These are phyloP conservation scores for Coccyzus lansbergi DNA, from an alignment of 2,797 vertebrate genomes.

Conservation along the genomic window DNA sequence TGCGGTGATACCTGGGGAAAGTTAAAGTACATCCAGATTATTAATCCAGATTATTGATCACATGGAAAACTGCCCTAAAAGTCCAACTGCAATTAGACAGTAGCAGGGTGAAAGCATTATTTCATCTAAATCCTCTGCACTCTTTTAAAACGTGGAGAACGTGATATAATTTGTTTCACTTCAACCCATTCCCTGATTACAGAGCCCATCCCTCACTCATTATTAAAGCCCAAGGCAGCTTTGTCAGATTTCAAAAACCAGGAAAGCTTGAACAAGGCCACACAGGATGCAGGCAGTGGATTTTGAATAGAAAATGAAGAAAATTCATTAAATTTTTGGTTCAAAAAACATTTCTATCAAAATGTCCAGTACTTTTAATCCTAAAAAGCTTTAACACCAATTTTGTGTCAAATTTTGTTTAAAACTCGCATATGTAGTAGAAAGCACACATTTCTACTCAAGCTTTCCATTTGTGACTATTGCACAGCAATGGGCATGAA, in stretches of 20 bases:
- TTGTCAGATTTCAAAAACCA: neutral
- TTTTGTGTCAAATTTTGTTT: neutral
- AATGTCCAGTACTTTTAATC: neutral
- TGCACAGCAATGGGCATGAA: neutral
- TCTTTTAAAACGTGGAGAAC: neutral
- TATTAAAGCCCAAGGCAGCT: neutral
- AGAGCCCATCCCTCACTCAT: neutral
- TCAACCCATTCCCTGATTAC: neutral
- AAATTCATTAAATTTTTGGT: neutral
- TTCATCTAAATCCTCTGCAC: neutral
- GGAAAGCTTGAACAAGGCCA: neutral
- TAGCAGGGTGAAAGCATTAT: neutral
- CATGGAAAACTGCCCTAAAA: neutral
- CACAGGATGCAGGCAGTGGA: neutral
- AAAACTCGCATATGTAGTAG: neutral
- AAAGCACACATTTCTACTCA: neutral
- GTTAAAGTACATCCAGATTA: neutral
- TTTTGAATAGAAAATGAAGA: neutral
- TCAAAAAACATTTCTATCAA: neutral
- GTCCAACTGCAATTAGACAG: neutral
- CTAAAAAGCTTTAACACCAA: neutral
- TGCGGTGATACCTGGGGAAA: neutral
- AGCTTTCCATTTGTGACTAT: neutral
- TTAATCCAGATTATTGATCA: neutral
- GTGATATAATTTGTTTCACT: neutral